Evolutionary conservation across 1,140 invertebrate species (phyloP).

Genomic region (Diabrotica virgifera): DNA sequence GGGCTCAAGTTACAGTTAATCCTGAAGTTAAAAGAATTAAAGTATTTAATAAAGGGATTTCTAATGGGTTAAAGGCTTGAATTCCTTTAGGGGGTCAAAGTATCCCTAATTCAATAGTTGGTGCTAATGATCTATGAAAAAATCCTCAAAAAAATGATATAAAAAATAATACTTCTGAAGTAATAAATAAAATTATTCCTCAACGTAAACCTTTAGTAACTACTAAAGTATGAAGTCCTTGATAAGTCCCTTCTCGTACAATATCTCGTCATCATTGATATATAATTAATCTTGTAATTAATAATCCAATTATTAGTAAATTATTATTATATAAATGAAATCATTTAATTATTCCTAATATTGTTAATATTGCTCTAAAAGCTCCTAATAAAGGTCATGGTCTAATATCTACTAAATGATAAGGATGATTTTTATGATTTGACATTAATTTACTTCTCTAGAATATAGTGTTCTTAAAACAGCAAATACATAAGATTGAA

Average conservation of each 20-base stretch:
- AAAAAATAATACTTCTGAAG: constrained; percentile 63
- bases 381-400: constrained; percentile 55
- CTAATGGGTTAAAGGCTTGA: constrained; percentile 57
- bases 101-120: constrained; percentile 59
- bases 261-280: constrained; percentile 65
- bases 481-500: constrained; percentile 43
- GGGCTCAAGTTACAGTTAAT: constrained; percentile 56
- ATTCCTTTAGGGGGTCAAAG: constrained; percentile 59
- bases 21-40: constrained; percentile 58
- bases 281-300: constrained; percentile 51
- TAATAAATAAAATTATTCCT: constrained; percentile 65
- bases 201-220: constrained; percentile 53
- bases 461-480: constrained; percentile 44
- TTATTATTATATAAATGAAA: constrained; percentile 51
- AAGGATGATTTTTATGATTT: constrained; percentile 50
- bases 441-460: constrained; percentile 51
- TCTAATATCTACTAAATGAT: constrained; percentile 56
- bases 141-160: constrained; percentile 63
- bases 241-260: constrained; percentile 56
- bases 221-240: constrained; percentile 52
- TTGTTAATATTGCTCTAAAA: constrained; percentile 48
- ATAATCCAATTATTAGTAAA: constrained; percentile 50
- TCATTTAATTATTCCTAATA: constrained; percentile 52
- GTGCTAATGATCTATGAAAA: constrained; percentile 61
- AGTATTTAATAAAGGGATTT: constrained; percentile 63